phyloP scores from a whole-genome alignment of 1,140 invertebrate species.

The Cydia amplana region DNA sequence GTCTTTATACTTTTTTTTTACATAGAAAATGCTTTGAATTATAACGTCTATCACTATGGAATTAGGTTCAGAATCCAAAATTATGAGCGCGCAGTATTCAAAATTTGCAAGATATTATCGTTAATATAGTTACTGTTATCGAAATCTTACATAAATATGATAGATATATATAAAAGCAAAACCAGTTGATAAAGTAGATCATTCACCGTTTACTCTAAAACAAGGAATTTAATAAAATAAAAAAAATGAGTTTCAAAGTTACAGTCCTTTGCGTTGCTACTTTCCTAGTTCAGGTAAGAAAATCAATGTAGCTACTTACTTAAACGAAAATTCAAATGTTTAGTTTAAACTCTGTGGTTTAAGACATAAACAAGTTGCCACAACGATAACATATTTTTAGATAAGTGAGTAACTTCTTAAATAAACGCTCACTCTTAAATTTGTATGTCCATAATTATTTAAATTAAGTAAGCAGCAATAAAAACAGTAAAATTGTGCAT shows the following conservation, averaged over 20 bases:
- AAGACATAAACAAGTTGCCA: neutral
- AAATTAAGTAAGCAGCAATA: too few species aligned
- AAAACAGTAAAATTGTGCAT: too few species aligned
- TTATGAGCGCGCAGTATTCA: too few species aligned
- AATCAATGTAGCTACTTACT: neutral
- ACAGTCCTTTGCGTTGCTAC: neutral
- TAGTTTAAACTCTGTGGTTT: too few species aligned
- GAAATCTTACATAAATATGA: neutral
- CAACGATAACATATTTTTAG: neutral
- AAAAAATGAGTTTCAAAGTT: neutral
- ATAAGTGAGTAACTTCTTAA: too few species aligned
- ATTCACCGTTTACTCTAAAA: neutral
- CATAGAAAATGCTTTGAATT: too few species aligned
- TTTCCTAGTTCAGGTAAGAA: slow-evolving; percentile 26
- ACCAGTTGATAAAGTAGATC: neutral
- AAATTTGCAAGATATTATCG: neutral
- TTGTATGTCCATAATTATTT: too few species aligned
- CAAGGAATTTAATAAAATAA: neutral
- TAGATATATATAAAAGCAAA: neutral
- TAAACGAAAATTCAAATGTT: neutral
- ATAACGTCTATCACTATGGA: too few species aligned
- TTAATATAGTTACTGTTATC: neutral
- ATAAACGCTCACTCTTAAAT: too few species aligned
- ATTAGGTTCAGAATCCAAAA: too few species aligned
- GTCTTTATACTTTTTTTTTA: too few species aligned